phyloP scores from a whole-genome alignment of 2,888 invertebrate genomes.

The Gonocerus acuteangulatus region DNA sequence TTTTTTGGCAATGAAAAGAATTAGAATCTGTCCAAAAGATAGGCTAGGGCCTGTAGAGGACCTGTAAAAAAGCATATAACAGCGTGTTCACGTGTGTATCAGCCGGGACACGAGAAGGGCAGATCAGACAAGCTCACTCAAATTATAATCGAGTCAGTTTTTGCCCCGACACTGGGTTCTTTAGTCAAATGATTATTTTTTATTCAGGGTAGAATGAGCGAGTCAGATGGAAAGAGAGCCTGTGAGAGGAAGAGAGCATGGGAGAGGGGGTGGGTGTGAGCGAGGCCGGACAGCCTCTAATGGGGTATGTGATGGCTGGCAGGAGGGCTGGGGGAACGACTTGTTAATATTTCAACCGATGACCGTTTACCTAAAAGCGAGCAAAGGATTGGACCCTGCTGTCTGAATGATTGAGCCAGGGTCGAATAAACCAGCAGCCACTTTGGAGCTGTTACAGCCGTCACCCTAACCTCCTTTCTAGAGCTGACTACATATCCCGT shows the following conservation, averaged over 20 bases:
- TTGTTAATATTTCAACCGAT: conserved; percentile 3
- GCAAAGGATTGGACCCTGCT: conserved; percentile 3
- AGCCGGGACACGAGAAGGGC: not conserved
- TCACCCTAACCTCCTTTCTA: too few species aligned
- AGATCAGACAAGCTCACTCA: not conserved
- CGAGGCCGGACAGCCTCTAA: not conserved
- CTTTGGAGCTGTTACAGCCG: conserved; percentile 2
- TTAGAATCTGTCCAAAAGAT: too few species aligned
- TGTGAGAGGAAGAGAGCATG: not conserved
- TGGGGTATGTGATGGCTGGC: conserved; percentile 3
- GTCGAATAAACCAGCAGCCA: not conserved
- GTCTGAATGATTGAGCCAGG: conserved; percentile 2
- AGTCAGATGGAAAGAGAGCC: not conserved
- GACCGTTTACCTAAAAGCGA: conserved; percentile 5
- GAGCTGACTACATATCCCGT: too few species aligned
- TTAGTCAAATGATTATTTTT: conserved; percentile 4
- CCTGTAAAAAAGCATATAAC: too few species aligned
- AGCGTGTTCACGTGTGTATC: not conserved
- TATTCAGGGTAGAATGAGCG: not conserved
- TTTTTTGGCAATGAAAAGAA: too few species aligned
- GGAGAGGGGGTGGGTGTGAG: not conserved
- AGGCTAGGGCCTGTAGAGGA: too few species aligned
- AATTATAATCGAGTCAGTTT: not conserved
- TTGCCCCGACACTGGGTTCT: not conserved
- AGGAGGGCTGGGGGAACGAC: too few species aligned